Evolutionary conservation across 2,797 vertebrate genomes (phyloP), one percentile per base, ranked within the genome.

Genomic region (Peromyscus eremicus): DNA sequence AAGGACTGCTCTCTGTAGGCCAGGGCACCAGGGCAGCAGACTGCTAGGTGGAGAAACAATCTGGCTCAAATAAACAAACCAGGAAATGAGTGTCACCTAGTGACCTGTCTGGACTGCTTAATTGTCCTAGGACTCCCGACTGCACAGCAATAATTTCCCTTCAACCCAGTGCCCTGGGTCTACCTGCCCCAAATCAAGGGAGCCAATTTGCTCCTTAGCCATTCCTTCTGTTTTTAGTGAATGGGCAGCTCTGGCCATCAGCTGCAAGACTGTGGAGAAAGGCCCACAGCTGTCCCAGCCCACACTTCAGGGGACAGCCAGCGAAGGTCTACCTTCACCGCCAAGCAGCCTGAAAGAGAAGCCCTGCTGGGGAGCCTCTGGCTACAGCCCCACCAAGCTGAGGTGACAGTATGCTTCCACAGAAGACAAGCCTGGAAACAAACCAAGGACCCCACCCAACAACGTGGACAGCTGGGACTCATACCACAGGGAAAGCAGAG

Each of bases 81-180:
- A 95, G 92, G 96, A 95, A 97, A 97, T 82, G 94, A 96, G 91
- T 97, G 94, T 98, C 97, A 98, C 96, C 97, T 93, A 96, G 75
- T 95, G 96, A 97, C 97, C 96, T 68, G 95, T 97, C 96, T 97
- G 97, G 97, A 96, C 92, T 82, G 62, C 90, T 96, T 96, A 96
- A 97, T 32, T 96, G 92, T 97, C 96, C 95, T 96, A 82, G 83
- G 89, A 91, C 81, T 88, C 91, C 88, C 57, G 62, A 95, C 21
- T 95, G 80, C 82, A 70, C 19, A 4, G 62, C 82, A 83, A 89
- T 84, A 95, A 97, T 94, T 96, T 97, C 92, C 94, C 95, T 91
- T 88, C 80, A 71, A 40, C 71, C 64, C 77, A 37, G 43, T 16
- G 86, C 94, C 68, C 71, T 71, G 66, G 43, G 49, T 91, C 89